Evolutionary conservation across 2,888 invertebrate species (phyloP), one percentile per base, ranked within the genome.

Genomic region (Girardia tigrina): DNA sequence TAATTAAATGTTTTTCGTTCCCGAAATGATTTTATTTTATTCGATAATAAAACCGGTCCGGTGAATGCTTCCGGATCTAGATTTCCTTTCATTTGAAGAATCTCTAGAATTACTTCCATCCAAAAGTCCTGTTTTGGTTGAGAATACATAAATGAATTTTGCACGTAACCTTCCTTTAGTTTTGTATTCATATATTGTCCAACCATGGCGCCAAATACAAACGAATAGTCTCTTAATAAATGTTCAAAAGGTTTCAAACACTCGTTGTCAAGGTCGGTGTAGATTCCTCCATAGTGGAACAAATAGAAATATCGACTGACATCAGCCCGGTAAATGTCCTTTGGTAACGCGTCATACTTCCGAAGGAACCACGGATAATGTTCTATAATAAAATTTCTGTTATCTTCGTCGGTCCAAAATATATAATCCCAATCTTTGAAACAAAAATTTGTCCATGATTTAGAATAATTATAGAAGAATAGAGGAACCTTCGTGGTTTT

Each of bases 91-190:
- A 4, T 12, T 20, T 8, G n/a, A 20, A 56, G 23, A 20, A 56
- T 56, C n/a, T 56, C 8, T n/a, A 56, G n/a, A 12, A 56, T 56
- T n/a, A 56, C 4, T 56, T 56, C 56, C n/a, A 56, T 20, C 56
- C 56, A 56, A n/a, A 56, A 56, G 4, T n/a, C n/a, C n/a, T 56
- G 56, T 56, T 16, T 56, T 4, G 56, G 8, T 56, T n/a, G n/a
- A 20, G 56, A 56, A n/a, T 56, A 56, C 56, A 56, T 56, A n/a
- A 56, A 56, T 20, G 56, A 56, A 56, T 56, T 56, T 56, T 56
- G 56, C 4, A 56, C 56, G 56, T 56, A 56, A 20, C 56, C 56
- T 56, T 56, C 56, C 23, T 56, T 56, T 23, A 56, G 23, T 12
- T 4, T 8, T 20, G 56, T 56, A n/a, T 23, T 23, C 23, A n/a